Percentiles rank a stretch among this genome's conserved stretches.
phyloP scores from a whole-genome alignment of 2,113 vertebrate species.

The Progne subis region DNA sequence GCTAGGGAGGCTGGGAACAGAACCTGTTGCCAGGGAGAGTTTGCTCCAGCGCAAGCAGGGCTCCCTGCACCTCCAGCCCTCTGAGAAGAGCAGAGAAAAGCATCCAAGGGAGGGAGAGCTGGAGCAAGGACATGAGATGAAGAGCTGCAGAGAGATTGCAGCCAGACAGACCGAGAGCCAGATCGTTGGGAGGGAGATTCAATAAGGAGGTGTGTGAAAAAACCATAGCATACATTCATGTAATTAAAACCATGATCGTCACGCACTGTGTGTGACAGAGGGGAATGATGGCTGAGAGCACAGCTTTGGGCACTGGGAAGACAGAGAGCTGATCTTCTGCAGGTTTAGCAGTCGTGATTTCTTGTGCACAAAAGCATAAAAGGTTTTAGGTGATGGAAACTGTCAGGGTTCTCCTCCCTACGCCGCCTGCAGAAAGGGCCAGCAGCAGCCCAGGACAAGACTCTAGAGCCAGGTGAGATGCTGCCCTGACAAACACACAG shows the following conservation, averaged over 20 bases:
- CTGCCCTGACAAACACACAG: not conserved
- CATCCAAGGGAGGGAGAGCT: not conserved
- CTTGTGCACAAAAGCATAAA: not conserved
- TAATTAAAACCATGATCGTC: not conserved
- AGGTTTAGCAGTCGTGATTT: not conserved
- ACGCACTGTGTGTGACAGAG: rapidly evolving
- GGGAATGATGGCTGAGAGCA: rapidly evolving
- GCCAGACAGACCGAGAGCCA: not conserved
- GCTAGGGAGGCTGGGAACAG: not conserved
- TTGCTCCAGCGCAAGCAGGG: not conserved
- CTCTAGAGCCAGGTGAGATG: not conserved
- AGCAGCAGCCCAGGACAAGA: not conserved
- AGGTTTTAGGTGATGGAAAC: not conserved
- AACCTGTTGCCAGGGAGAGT: constrained; percentile 32
- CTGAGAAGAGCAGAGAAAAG: not conserved
- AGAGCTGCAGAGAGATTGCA: not conserved
- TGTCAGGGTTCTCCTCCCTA: not conserved
- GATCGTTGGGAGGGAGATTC: not conserved
- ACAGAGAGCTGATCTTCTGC: not conserved
- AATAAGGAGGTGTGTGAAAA: not conserved
- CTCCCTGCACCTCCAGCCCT: not conserved
- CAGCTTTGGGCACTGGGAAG: not conserved
- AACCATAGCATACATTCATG: rapidly evolving
- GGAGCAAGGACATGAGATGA: not conserved
- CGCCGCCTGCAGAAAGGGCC: rapidly evolving